Evolutionary conservation across 2,797 vertebrate species (phyloP).

Genomic region (Cyclura pinguis): DNA sequence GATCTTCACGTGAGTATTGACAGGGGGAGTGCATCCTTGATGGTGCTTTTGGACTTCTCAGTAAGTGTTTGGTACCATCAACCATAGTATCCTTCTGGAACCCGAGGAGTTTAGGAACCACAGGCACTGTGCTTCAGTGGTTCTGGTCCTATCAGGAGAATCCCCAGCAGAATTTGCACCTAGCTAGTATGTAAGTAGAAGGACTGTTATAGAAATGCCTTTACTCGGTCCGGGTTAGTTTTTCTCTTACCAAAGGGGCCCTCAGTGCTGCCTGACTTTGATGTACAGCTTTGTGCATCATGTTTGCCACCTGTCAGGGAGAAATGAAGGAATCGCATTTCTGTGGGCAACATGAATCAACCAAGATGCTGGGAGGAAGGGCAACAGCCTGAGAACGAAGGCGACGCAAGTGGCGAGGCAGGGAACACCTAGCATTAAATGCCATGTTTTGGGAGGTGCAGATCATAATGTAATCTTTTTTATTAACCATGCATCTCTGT

Average conservation of each 20-base stretch:
- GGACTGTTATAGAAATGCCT: background rate
- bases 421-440: background rate
- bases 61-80: too few relatives aligned
- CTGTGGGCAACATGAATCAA: background rate
- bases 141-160: too few relatives aligned
- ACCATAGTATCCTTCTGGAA: too few relatives aligned
- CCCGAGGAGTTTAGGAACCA: too few relatives aligned
- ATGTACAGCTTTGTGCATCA: background rate
- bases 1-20: too few relatives aligned
- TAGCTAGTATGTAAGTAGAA: background rate
- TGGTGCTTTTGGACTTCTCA: too few relatives aligned
- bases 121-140: too few relatives aligned
- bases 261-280: constrained; percentile 2
- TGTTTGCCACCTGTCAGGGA: background rate
- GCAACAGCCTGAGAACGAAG: background rate
- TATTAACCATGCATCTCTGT: background rate
- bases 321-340: background rate
- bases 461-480: background rate
- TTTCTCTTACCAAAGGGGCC: background rate
- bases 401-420: background rate
- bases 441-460: background rate
- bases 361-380: background rate
- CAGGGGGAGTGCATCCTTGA: too few relatives aligned
- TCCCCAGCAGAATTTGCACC: too few relatives aligned
- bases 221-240: background rate